These are phyloP conservation scores for Etheostoma cragini DNA, from an alignment of 2,113 vertebrate species.

Conservation along the genomic window DNA sequence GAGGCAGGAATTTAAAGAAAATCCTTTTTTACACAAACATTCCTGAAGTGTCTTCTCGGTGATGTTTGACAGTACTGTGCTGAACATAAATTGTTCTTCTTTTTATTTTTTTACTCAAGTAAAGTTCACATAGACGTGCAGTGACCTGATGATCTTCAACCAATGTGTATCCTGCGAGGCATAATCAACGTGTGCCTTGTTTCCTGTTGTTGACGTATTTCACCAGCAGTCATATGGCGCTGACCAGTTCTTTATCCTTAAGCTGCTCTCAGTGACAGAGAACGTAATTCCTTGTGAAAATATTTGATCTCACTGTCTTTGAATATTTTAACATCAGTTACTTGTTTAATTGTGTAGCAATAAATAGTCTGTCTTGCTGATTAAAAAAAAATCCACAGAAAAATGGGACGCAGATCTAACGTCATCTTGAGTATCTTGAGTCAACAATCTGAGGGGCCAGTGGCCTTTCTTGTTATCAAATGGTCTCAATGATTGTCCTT, in stretches of 20 bases:
- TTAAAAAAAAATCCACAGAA: background rate
- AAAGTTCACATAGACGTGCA: background rate
- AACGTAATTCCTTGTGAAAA: conserved; percentile 1
- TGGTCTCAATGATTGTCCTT: conserved; percentile 18
- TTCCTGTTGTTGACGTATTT: conserved; percentile 43
- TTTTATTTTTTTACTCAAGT: conserved; percentile 11
- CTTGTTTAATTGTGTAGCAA: background rate
- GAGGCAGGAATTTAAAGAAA: background rate
- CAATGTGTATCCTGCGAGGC: conserved; percentile 3
- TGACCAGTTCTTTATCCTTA: background rate
- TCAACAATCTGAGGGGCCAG: background rate
- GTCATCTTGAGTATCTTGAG: background rate
- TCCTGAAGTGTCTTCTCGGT: background rate
- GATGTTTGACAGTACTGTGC: background rate
- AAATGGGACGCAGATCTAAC: background rate
- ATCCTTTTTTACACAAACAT: background rate
- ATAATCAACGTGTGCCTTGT: conserved; percentile 37
- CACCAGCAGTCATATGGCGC: conserved; percentile 13
- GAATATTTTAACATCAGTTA: background rate
- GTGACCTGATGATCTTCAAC: conserved; percentile 22
- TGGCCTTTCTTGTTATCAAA: conserved; percentile 25
- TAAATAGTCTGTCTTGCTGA: background rate
- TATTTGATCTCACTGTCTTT: background rate
- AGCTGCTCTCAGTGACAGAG: background rate
- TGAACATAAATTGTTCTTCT: background rate